phyloP scores from a whole-genome alignment of 2,797 vertebrate genomes.

The Pelochelys cantorii region DNA sequence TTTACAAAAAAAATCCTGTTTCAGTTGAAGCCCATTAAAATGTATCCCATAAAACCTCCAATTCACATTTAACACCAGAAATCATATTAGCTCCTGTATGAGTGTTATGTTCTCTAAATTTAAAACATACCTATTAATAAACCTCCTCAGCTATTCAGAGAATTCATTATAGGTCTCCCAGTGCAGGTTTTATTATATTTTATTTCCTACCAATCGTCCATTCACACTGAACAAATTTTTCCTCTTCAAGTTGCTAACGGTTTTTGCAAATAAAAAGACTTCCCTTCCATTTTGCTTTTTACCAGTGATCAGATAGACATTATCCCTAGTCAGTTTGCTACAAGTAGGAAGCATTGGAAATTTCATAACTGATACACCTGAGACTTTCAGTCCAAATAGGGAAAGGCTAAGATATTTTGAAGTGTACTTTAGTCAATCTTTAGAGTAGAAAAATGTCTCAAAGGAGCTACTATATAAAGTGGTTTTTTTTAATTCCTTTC shows the following conservation, averaged over 20 bases:
- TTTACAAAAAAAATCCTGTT: slow-evolving; percentile 28
- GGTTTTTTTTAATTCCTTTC: not conserved
- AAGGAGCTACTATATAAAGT: not conserved
- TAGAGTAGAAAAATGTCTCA: not conserved
- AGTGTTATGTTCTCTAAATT: not conserved
- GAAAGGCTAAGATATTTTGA: not conserved
- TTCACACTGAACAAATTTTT: not conserved
- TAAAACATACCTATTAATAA: slow-evolving; percentile 20
- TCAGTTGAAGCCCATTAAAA: slow-evolving; percentile 1
- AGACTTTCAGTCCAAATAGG: not conserved
- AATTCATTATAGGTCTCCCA: slow-evolving; percentile 5
- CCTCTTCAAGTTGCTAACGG: not conserved
- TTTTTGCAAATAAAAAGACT: not conserved
- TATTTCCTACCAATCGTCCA: not conserved
- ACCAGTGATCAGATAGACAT: accelerated
- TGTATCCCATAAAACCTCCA: not conserved
- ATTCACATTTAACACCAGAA: slow-evolving; percentile 31
- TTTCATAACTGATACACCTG: not conserved
- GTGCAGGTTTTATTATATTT: slow-evolving; percentile 10
- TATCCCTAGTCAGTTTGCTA: not conserved
- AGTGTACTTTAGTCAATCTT: not conserved
- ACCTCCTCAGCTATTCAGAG: not conserved
- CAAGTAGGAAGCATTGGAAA: not conserved
- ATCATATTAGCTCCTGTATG: not conserved
- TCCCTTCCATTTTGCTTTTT: not conserved